Conservation (phyloP, 2,113 vertebrate genomes). For the Mustela nigripes region DNA sequence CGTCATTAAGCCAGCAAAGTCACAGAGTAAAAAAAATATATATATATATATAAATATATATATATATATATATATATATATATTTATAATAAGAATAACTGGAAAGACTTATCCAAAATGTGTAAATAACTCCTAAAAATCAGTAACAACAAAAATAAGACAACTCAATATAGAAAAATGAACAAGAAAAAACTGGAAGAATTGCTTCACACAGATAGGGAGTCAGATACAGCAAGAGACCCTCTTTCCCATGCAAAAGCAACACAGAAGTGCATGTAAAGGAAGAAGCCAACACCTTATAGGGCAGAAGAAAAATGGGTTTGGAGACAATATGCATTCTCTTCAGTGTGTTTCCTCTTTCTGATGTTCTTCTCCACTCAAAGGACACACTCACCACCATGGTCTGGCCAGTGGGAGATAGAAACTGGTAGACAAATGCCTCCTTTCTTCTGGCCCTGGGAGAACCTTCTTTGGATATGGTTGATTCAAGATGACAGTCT, state of each 20-base stretch:
- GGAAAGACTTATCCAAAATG: conserved; percentile 17
- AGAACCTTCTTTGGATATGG: not conserved
- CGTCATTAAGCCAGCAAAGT: not conserved
- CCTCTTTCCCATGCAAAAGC: not conserved
- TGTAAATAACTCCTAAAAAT: not conserved
- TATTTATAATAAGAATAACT: not conserved
- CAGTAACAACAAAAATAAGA: not conserved
- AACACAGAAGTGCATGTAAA: not conserved
- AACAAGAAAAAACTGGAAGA: not conserved
- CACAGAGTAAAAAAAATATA: not conserved
- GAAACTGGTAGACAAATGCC: not conserved
- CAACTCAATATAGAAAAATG: not conserved
- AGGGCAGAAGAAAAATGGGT: not conserved
- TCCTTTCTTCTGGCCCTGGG: not conserved
- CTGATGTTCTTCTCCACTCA: not conserved
- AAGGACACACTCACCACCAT: not conserved
- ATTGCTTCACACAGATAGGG: not conserved
- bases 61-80: not conserved
- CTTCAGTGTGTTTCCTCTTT: not conserved
- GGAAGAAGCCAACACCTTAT: not conserved
- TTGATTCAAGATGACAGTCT: not conserved
- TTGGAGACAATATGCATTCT: not conserved
- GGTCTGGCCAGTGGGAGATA: not conserved
- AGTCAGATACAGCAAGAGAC: not conserved
- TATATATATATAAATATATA: not conserved